Evolutionary conservation across 1,140 invertebrate species (phyloP), one percentile per base, ranked within the genome.

Genomic region (Nomia melanderi): DNA sequence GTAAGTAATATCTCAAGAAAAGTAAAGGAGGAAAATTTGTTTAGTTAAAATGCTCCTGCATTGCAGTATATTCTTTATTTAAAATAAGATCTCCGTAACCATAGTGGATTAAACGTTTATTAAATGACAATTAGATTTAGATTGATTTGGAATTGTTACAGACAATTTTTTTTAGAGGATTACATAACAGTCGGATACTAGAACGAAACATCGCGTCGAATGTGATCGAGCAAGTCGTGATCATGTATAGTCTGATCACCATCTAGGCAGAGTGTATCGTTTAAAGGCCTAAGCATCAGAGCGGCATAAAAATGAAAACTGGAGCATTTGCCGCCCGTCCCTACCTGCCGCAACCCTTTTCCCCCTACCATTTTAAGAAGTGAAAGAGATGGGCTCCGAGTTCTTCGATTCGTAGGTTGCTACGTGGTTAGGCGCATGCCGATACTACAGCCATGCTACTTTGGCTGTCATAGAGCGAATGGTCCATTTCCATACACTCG

Each of bases 321-420:
- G 79, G 83, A 87, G 81, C 86, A 85, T 87, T 87, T 79, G 84
- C 71, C 74, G 72, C 17, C 64, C 77, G 81, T 56, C 65, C 82
- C 74, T 80, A 82, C 79, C 63, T 79, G 79, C 72, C 73, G 76
- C 62, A 57, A 53, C 73, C 60, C 69, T 70, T 50, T 47, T 20
- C 41, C 70, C 56, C 44, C 69, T 76, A 71, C 62, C 81, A 77
- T 87, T 87, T 87, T 85, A 74, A 86, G 83, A 87, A 81, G 86
- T 86, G 86, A 87, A 87, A 87, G 86, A 87, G 86, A 87, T 87
- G 86, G 83, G 60, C 76, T 77, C 77, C 74, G 63, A 79, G 81
- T 77, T 79, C 63, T 50, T 73, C 75, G 75, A 73, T 84, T 87
- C 85, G 79, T 85, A 81, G 73, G 79, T 86, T 84, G 82, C 81